phyloP scores from a whole-genome alignment of 2,113 vertebrate genomes.

The Collichthys lucidus region DNA sequence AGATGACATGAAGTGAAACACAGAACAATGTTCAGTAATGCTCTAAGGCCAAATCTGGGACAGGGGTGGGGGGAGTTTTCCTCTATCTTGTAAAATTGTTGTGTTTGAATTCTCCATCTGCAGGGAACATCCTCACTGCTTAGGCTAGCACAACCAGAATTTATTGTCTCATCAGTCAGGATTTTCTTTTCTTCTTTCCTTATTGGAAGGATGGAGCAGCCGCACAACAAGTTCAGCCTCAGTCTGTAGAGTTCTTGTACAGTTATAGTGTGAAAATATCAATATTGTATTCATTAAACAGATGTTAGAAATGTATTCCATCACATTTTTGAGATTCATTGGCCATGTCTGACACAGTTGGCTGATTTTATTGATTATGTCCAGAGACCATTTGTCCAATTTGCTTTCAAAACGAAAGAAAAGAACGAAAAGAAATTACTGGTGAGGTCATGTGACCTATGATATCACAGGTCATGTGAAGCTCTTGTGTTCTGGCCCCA shows the following conservation, averaged over 20 bases:
- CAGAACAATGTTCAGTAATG: conserved; percentile 16
- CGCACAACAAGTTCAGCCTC: neutral
- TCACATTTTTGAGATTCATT: conserved; percentile 27
- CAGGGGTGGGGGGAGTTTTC: neutral
- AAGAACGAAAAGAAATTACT: too few species aligned
- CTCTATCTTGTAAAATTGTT: conserved; percentile 23
- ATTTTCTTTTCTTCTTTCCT: conserved; percentile 15
- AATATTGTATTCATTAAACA: conserved; percentile 23
- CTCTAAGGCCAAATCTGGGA: conserved; percentile 40
- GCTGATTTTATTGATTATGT: conserved; percentile 51
- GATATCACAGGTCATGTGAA: too few species aligned
- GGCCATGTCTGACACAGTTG: conserved; percentile 11
- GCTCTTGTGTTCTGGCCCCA: too few species aligned
- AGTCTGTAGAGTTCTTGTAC: neutral
- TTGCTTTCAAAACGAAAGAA: neutral
- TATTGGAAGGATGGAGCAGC: neutral
- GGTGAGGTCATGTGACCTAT: too few species aligned
- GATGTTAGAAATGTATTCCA: conserved; percentile 34
- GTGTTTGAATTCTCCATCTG: conserved; percentile 5
- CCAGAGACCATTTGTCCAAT: conserved; percentile 18
- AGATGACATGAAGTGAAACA: conserved; percentile 45
- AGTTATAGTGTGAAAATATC: conserved; percentile 15
- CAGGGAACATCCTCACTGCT: conserved; percentile 28
- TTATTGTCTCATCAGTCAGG: conserved; percentile 44
- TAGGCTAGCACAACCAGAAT: conserved; percentile 55